Evolutionary conservation across 2,888 invertebrate genomes (phyloP).

Genomic region (Leptinotarsa peninsularis): DNA sequence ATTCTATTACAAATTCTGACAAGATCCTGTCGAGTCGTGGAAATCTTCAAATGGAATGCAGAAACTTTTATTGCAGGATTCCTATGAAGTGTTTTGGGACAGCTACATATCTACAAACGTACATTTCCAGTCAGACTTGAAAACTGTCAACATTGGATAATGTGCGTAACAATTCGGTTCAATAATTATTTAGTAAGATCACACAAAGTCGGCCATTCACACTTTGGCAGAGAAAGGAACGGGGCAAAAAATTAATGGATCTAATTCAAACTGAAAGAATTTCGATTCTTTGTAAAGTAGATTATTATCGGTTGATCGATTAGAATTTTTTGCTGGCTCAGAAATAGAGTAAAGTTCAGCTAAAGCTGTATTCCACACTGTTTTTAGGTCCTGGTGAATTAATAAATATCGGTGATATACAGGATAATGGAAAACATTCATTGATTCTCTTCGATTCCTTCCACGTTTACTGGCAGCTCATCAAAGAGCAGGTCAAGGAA

Average conservation of each 20-base stretch:
- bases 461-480: too few relatives aligned
- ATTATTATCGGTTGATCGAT: conserved; percentile 8
- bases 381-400: background rate
- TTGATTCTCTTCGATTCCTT: too few relatives aligned
- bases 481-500: too few relatives aligned
- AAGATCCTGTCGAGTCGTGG: too few relatives aligned
- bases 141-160: background rate
- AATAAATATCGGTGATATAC: background rate
- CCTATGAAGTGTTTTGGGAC: too few relatives aligned
- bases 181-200: background rate
- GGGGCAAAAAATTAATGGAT: background rate
- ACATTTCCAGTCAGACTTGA: too few relatives aligned
- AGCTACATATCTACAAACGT: too few relatives aligned
- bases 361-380: background rate
- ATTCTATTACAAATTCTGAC: too few relatives aligned
- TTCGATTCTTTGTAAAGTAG: conserved; percentile 5
- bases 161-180: background rate
- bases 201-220: background rate
- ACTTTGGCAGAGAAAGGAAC: background rate
- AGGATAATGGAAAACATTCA: too few relatives aligned
- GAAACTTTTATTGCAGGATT: too few relatives aligned
- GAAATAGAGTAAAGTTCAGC: conserved; percentile 2
- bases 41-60: too few relatives aligned
- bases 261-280: background rate
- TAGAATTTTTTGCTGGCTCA: conserved; percentile 2